Evolutionary conservation across 2,113 vertebrate species (phyloP).

Genomic region (Protobothrops mucrosquamatus): DNA sequence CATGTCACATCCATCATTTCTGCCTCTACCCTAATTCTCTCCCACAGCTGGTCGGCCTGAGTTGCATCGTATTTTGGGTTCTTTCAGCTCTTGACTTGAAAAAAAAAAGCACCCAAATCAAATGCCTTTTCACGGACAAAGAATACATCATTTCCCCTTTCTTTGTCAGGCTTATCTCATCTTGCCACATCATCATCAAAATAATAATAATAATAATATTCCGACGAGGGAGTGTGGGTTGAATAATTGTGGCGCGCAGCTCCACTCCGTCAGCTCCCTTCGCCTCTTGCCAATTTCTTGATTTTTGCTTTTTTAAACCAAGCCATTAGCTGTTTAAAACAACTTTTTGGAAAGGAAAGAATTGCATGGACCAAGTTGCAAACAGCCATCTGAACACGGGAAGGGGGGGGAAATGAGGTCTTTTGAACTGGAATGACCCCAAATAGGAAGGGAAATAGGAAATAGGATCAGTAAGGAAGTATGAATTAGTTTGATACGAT

Average conservation of each 20-base stretch:
- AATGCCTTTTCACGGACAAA: constrained; percentile 66
- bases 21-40: neutral
- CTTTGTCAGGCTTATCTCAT: constrained; percentile 47
- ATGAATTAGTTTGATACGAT: neutral
- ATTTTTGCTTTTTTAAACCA: constrained; percentile 33
- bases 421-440: constrained; percentile 4
- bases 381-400: constrained; percentile 3
- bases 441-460: neutral
- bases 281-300: constrained; percentile 30
- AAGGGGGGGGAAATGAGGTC: neutral
- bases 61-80: constrained; percentile 27
- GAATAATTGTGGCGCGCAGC: constrained; percentile 46
- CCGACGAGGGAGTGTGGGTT: neutral
- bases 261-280: constrained; percentile 33
- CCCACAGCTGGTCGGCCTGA: constrained; percentile 51
- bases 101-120: constrained; percentile 64
- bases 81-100: constrained; percentile 46
- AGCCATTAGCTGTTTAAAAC: constrained; percentile 20
- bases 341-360: neutral
- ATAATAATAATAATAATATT: neutral
- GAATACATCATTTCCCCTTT: constrained; percentile 64
- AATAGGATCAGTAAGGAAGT: neutral
- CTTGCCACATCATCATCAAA: constrained; percentile 53
- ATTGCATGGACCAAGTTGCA: constrained; percentile 35
- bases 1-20: neutral